phyloP scores from a whole-genome alignment of 2,888 invertebrate species.

The Tridacna crocea region DNA sequence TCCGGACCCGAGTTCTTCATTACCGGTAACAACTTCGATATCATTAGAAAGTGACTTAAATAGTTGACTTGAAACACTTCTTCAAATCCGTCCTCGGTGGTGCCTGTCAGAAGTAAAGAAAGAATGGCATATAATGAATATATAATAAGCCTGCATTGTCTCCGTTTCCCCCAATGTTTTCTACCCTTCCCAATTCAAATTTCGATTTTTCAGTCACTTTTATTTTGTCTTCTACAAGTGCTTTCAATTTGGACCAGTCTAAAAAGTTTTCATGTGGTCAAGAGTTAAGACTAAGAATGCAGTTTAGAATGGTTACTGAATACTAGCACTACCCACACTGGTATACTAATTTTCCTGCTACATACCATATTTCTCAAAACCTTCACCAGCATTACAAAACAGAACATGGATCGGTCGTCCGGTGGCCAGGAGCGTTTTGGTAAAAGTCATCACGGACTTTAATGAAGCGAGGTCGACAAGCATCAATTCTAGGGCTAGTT shows the following conservation, averaged over 20 bases:
- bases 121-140: not conserved
- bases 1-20: constrained; percentile 69
- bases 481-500: constrained; percentile 53
- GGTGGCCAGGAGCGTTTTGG: constrained; percentile 40
- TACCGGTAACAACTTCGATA: constrained; percentile 62
- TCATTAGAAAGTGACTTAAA: constrained; percentile 68
- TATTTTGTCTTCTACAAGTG: too few relatives aligned
- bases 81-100: constrained; percentile 65
- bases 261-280: too few relatives aligned
- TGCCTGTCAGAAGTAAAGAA: constrained; percentile 38
- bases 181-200: too few relatives aligned
- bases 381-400: constrained; percentile 57
- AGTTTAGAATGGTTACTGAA: not conserved
- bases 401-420: constrained; percentile 51
- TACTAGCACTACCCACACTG: not conserved
- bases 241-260: too few relatives aligned
- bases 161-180: too few relatives aligned
- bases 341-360: not conserved
- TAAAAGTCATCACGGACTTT: constrained; percentile 48
- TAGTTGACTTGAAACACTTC: constrained; percentile 69
- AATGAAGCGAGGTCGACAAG: constrained; percentile 52
- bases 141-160: not conserved
- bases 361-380: not conserved
- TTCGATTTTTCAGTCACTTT: too few relatives aligned
- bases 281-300: not conserved